Percentiles rank a stretch among this genome's conserved stretches.
Conservation (phyloP, 2,888 invertebrate genomes). For the Thelaira solivaga region DNA sequence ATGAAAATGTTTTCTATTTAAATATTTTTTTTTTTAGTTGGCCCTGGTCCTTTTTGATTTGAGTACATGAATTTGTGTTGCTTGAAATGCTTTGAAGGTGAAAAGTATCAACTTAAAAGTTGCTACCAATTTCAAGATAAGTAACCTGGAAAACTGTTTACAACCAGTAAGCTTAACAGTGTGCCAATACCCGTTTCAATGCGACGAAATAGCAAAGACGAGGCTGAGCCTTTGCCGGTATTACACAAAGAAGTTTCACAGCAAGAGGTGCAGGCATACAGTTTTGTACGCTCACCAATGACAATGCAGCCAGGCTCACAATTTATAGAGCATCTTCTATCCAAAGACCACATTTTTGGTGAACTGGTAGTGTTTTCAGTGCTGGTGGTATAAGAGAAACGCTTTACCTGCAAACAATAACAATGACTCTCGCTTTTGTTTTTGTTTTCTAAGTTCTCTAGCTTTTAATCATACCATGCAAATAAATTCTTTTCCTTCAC, state of each 20-base stretch:
- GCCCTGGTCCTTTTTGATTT: conserved; percentile 43
- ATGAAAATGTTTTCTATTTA: too few species aligned
- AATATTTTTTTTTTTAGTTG: conserved; percentile 7
- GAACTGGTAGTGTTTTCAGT: conserved; percentile 87
- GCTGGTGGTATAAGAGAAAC: conserved; percentile 89
- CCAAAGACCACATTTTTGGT: conserved; percentile 89
- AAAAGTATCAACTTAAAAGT: background rate
- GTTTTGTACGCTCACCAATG: conserved; percentile 91
- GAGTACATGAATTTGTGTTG: too few species aligned
- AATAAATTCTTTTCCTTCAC: conserved; percentile 84
- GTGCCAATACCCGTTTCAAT: conserved; percentile 72
- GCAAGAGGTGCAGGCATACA: conserved; percentile 92
- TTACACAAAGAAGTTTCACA: conserved; percentile 89
- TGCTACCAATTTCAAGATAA: conserved; percentile 39
- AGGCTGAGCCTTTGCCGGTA: conserved; percentile 80
- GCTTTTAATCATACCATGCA: too few species aligned
- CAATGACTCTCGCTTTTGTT: too few species aligned
- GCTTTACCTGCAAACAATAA: conserved; percentile 79
- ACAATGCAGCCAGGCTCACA: conserved; percentile 93
- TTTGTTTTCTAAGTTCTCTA: too few species aligned
- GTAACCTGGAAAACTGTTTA: conserved; percentile 25
- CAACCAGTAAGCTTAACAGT: background rate
- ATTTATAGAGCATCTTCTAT: conserved; percentile 88
- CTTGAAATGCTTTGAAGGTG: conserved; percentile 17
- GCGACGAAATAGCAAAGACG: conserved; percentile 67